Base-by-base conservation (phyloP, 2,113 vertebrate genomes). In the Salvelinus fontinalis region DNA sequence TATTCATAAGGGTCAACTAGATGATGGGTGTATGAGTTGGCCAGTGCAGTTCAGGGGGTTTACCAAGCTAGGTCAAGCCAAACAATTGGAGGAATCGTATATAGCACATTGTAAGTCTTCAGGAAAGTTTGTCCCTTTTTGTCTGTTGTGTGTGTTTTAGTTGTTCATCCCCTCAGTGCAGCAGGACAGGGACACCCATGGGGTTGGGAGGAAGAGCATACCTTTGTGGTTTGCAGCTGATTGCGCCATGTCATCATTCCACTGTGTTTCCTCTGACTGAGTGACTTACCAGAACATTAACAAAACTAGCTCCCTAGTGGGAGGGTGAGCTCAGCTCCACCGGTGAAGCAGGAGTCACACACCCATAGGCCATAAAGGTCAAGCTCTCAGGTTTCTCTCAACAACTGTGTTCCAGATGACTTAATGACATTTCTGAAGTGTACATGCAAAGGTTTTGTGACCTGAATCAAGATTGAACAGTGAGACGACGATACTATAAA, bases 291-390 rank as follows among this genome's bases (percentile, higher is more conserved):
- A 78, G 74, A 24, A 18, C 14, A 22, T 64, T 78, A 59, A 22
- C 34, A 22, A 12, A 70, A 24, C 60, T 26, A 64, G 20, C n/a
- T 64, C 16, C 9, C 29, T 76, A 83, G 83, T 80, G 70, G 75
- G 72, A 83, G 78, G 73, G 48, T 13, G 59, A 67, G 81, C 62
- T 83, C 73, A 34, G 74, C 67, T 49, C 70, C 71, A 59, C 44
- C n/a, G 73, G 59, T 69, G 74, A 89, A 90, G 87, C 65, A 57
- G 67, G 74, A 83, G 5, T 71, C 83, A 76, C 5, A 75, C 64
- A 80, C 69, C 73, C 79, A 70, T 81, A 84, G 85, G 73, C 51
- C 73, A 79, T 78, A 80, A 84, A 88, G 79, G 72, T 75, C 76
- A 64, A 71, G 72, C 14, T 18, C 70, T 79, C 4, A 1, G 72